A percentile compares a stretch with the other conserved stretches of the same genome.
Conservation (phyloP, 2,113 vertebrate species). For the Chelonoidis abingdonii region DNA sequence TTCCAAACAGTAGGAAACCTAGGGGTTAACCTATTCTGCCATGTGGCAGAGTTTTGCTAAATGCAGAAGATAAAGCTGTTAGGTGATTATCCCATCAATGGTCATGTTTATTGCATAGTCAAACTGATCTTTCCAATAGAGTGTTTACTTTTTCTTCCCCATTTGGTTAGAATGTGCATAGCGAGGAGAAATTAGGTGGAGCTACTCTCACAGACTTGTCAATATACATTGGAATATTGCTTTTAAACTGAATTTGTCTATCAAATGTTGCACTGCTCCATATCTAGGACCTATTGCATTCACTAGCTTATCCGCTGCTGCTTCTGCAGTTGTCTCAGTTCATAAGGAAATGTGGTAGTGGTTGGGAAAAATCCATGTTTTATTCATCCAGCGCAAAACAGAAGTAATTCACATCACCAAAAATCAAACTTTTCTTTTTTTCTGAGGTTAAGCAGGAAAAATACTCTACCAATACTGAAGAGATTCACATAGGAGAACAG, state of each 20-base stretch:
- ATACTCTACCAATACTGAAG: not conserved
- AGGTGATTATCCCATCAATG: not conserved
- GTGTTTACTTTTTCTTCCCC: not conserved
- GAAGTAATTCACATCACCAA: not conserved
- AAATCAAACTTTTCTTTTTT: not conserved
- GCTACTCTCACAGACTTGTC: not conserved
- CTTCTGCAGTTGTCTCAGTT: not conserved
- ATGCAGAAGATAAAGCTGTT: not conserved
- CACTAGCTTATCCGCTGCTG: not conserved
- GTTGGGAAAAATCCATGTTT: not conserved
- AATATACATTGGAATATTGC: not conserved
- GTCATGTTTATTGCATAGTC: not conserved
- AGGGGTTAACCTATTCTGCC: not conserved
- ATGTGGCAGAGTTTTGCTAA: not conserved
- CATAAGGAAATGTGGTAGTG: not conserved
- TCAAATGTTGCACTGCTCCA: not conserved
- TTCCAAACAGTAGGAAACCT: not conserved
- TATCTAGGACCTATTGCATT: not conserved
- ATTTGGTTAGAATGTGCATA: not conserved
- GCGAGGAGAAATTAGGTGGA: not conserved
- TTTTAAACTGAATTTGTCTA: not conserved
- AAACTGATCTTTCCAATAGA: not conserved
- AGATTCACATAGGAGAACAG: not conserved
- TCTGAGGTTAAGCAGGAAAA: not conserved
- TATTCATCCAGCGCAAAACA: not conserved